Evolutionary conservation across 2,888 invertebrate species (phyloP), one percentile per base, ranked within the genome.

Genomic region (Apomyelois bistriatella): DNA sequence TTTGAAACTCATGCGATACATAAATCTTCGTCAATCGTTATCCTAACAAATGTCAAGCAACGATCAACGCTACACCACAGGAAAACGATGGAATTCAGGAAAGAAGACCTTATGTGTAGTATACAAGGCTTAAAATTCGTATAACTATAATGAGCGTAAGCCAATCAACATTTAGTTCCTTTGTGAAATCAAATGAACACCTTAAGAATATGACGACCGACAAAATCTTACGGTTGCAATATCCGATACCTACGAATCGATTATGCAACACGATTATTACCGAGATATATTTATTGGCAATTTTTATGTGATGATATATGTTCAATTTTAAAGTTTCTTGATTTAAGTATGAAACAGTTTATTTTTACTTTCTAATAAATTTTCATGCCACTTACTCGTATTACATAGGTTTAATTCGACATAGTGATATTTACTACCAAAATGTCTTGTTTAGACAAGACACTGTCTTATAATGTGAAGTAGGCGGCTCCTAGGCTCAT

Each of bases 111-210:
- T 67, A 72, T 10, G 0, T 0, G 1, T 0, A 58, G 72, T 75
- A 59, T 36, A 53, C 53, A 65, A 54, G 65, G 55, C 74, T 52
- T 56, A 48, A 40, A 53, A 52, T 48, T 30, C 41, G 48, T 37
- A 42, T 50, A 41, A 12, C 15, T 47, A 41, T 57, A 58, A 60
- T 62, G 60, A 68, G 69, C 68, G 61, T 68, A 74, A 78, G 81
- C 82, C 86, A 88, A 88, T 89, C 86, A 85, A 75, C 83, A 83
- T 82, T 35, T 85, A 82, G 83, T 76, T 79, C 76, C 84, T 85
- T 82, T 85, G 78, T 76, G 70, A 32, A 32, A 46, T 30, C 9
- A 3, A 13, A 12, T 46, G 3, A 6, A 46, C 30, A 46, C 2
- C 7, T 28, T n/a, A 41, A 41, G 43, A 43, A 15, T 4, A 32